Conservation (phyloP, 2,797 vertebrate species). For the Sebastes umbrosus region DNA sequence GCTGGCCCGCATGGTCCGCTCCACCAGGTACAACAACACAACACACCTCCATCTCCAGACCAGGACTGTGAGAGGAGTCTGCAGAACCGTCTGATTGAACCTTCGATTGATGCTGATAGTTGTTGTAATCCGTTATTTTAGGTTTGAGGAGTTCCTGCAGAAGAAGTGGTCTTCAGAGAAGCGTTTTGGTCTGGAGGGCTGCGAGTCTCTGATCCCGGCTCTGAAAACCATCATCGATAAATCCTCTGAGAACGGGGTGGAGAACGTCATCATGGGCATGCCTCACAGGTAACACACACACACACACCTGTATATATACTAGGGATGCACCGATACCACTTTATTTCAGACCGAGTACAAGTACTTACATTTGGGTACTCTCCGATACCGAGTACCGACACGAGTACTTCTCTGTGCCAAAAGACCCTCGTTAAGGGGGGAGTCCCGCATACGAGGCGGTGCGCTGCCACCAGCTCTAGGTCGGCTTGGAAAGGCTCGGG, state of each 20-base stretch:
- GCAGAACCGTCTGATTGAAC: too few relatives aligned
- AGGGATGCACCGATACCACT: too few relatives aligned
- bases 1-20: conserved; percentile 89
- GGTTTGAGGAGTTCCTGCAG: conserved; percentile 96
- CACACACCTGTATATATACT: not conserved
- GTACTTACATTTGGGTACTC: too few relatives aligned
- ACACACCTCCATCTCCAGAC: not conserved
- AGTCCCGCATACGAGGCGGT: too few relatives aligned
- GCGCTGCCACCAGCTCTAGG: too few relatives aligned
- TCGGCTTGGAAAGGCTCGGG: too few relatives aligned
- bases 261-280: conserved; percentile 97
- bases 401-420: too few relatives aligned
- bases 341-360: too few relatives aligned
- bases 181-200: conserved; percentile 95
- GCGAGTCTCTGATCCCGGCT: conserved; percentile 92
- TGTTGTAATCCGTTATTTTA: conserved; percentile 42
- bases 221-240: conserved; percentile 96
- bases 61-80: not conserved
- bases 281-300: conserved; percentile 87
- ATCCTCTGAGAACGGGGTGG: conserved; percentile 92
- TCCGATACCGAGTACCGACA: too few relatives aligned
- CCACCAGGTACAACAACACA: conserved; percentile 81
- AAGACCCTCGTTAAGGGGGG: too few relatives aligned
- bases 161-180: conserved; percentile 98
- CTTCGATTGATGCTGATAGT: too few relatives aligned